Evolutionary conservation across 1,140 invertebrate species (phyloP), one percentile per base, ranked within the genome.

Genomic region (Bombus picipes): DNA sequence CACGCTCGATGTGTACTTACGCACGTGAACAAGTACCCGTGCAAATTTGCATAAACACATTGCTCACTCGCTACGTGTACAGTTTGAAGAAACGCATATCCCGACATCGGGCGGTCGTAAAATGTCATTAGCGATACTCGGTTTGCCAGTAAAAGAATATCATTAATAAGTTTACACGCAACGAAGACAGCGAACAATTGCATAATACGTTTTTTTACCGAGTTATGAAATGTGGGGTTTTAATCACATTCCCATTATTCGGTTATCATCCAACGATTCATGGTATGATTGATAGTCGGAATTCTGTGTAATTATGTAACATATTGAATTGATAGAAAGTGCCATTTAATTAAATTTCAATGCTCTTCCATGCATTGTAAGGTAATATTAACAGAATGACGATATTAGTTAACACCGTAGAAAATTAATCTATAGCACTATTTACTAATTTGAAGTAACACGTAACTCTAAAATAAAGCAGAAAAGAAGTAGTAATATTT

Each of bases 11-110:
- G 78, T 81, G 84, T 74, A 57, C 62, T 85, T 85, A 85, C 62
- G 71, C 79, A 81, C 84, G 41, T 74, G 78, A 66, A 47, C 84
- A 81, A 75, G 70, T 75, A 68, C 22, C 79, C 71, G 59, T 43
- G 84, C 32, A 81, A 81, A 81, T 81, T 81, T 85, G 79, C 84
- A 81, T 85, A 85, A 85, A 85, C 59, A 62, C 84, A 81, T 73
- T 81, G 78, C 79, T 59, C 79, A 71, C 3, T 25, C 79, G 57
- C n/a, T 79, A 41, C 32, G 41, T 22, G 53, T 47, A 25, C 71
- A 73, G 47, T 85, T 81, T 74, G 37, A 75, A 79, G 76, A 85
- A 80, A 85, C 59, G 68, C 71, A 68, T 85, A 80, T 72, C 72
- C 34, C 47, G 47, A 32, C 71, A 22, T 65, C 53, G 57, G 32